phyloP scores from a whole-genome alignment of 1,140 invertebrate genomes.

The Mya arenaria region DNA sequence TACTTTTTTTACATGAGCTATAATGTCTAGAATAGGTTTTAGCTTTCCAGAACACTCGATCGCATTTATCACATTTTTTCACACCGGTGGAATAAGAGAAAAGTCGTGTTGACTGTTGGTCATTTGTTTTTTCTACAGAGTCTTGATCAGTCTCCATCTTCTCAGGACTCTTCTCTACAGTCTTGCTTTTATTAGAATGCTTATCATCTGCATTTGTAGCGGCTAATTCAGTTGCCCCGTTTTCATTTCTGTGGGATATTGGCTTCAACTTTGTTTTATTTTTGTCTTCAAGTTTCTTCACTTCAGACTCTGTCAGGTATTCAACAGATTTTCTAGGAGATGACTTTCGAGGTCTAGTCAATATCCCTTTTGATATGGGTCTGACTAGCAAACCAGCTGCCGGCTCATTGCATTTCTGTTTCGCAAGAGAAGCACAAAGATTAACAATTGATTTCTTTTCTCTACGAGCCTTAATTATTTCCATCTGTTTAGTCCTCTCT shows the following conservation, averaged over 20 bases:
- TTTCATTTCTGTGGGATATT: too few relatives aligned
- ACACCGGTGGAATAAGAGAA: constrained; percentile 13
- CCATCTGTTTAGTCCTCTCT: not conserved
- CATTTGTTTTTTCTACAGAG: too few relatives aligned
- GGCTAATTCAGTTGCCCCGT: too few relatives aligned
- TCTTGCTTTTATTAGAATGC: too few relatives aligned
- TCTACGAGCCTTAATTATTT: not conserved
- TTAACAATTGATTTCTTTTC: constrained; percentile 12
- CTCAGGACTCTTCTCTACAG: not conserved
- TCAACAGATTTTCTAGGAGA: constrained; percentile 30
- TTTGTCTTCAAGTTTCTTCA: not conserved
- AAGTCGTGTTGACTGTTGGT: too few relatives aligned
- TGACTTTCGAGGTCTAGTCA: constrained; percentile 16
- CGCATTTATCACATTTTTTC: constrained; percentile 62
- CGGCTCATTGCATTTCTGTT: not conserved
- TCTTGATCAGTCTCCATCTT: not conserved
- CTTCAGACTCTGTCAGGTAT: not conserved
- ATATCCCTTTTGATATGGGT: not conserved
- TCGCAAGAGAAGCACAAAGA: not conserved
- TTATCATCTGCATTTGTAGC: too few relatives aligned
- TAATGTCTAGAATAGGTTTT: constrained; percentile 35
- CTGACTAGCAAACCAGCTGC: not conserved
- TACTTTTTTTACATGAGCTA: constrained; percentile 3
- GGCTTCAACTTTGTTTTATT: constrained; percentile 63
- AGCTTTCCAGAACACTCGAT: constrained; percentile 61